Evolutionary conservation across 2,113 vertebrate genomes (phyloP).

Genomic region (Hippopotamus amphibius): DNA sequence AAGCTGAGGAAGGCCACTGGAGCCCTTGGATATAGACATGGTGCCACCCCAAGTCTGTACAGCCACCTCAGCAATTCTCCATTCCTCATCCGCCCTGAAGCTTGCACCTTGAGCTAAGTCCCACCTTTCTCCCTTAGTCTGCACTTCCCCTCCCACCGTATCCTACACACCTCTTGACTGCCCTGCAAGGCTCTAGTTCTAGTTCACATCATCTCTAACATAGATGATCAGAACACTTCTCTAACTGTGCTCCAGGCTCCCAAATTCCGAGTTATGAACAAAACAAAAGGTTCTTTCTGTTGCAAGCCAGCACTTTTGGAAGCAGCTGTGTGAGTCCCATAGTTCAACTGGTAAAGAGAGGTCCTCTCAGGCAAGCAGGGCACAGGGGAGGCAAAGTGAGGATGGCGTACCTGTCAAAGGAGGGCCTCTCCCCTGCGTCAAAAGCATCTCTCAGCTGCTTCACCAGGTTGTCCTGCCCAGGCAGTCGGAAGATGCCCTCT

Average conservation of each 20-base stretch:
- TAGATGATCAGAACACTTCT: background rate
- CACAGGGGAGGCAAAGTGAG: background rate
- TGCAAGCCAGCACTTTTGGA: background rate
- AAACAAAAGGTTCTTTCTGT: background rate
- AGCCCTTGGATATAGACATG: background rate
- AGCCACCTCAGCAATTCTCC: background rate
- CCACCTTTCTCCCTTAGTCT: background rate
- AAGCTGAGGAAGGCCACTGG: background rate
- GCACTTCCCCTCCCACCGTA: fast-evolving
- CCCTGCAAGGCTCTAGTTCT: background rate
- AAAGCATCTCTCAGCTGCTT: slow-evolving; percentile 95
- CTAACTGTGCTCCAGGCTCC: background rate
- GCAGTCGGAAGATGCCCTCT: slow-evolving; percentile 98
- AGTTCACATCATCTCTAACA: background rate
- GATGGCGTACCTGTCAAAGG: slow-evolving; percentile 90
- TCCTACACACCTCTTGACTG: background rate
- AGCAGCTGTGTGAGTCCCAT: background rate
- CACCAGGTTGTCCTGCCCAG: slow-evolving; percentile 96
- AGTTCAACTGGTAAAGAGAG: background rate
- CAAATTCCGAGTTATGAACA: background rate
- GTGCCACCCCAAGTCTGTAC: fast-evolving
- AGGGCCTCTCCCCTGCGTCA: slow-evolving; percentile 95
- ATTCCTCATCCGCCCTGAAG: fast-evolving
- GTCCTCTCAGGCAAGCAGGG: background rate
- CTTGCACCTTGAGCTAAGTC: too few species aligned